Evolutionary conservation across 1,140 invertebrate genomes (phyloP).

Genomic region (Temnothorax curvispinosus): DNA sequence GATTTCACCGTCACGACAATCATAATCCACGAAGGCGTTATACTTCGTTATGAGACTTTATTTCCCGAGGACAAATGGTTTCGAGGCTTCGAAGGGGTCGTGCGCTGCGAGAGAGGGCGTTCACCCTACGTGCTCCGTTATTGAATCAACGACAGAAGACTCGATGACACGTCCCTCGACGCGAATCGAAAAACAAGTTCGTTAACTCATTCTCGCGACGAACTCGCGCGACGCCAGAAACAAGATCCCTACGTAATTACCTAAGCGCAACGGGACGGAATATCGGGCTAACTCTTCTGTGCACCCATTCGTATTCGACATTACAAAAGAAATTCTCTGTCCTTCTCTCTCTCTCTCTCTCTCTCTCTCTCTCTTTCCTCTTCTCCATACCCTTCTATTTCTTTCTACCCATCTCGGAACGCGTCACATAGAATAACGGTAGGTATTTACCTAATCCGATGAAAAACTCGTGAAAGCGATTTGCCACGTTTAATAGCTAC

Average conservation of each 20-base stretch:
- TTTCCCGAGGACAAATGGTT: slow-evolving; percentile 37
- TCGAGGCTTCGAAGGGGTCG: not conserved
- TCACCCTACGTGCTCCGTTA: slow-evolving; percentile 25
- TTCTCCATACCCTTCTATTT: not conserved
- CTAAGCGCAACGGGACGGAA: not conserved
- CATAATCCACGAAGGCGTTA: not conserved
- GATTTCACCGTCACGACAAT: not conserved
- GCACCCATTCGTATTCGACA: not conserved
- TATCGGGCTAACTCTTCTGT: not conserved
- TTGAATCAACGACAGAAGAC: slow-evolving; percentile 49
- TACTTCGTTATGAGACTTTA: slow-evolving; percentile 15
- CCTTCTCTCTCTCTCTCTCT: not conserved
- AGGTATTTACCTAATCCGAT: slow-evolving; percentile 3
- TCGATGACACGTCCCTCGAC: slow-evolving; percentile 9
- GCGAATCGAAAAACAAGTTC: slow-evolving; percentile 37
- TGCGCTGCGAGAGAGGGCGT: not conserved
- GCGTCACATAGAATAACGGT: not conserved
- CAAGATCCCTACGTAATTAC: not conserved
- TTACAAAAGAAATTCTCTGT: not conserved
- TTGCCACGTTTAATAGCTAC: slow-evolving; percentile 37
- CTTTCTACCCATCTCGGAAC: not conserved
- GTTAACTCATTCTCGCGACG: slow-evolving; percentile 12
- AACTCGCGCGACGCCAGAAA: not conserved
- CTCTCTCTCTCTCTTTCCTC: not conserved
- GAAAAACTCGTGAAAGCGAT: slow-evolving; percentile 13